Evolutionary conservation across 2,113 vertebrate species (phyloP).

Genomic region (Pseudolaguvia tuberculata): DNA sequence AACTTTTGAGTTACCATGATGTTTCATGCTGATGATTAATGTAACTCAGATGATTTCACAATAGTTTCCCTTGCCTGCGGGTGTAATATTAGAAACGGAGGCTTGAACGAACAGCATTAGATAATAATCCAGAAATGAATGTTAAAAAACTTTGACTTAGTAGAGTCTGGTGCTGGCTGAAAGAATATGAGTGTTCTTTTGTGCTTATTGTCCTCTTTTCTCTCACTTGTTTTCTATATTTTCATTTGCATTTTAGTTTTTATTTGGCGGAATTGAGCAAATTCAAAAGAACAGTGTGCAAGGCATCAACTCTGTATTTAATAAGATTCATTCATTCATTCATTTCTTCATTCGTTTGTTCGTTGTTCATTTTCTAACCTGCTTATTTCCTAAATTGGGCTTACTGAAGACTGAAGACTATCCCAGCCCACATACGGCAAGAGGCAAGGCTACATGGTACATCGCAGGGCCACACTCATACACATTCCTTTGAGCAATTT

Average conservation of each 20-base stretch:
- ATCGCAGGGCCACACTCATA: no score
- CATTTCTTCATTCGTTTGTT: no score
- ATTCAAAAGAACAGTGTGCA: constrained; percentile 7
- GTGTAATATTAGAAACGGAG: constrained; percentile 38
- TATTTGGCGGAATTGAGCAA: constrained; percentile 25
- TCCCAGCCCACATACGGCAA: no score
- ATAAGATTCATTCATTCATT: no score
- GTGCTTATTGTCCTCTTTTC: constrained; percentile 31
- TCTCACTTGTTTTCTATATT: not conserved
- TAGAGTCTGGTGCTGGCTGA: constrained; percentile 20
- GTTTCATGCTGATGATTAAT: constrained; percentile 57
- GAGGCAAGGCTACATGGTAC: no score
- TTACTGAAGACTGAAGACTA: no score
- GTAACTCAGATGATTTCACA: constrained; percentile 52
- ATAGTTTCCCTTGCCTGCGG: constrained; percentile 51
- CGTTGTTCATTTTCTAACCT: no score
- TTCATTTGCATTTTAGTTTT: constrained; percentile 3
- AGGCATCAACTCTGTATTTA: not conserved
- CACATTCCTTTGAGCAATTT: no score
- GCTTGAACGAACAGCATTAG: constrained; percentile 33
- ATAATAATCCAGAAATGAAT: constrained; percentile 33
- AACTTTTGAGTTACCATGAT: constrained; percentile 44
- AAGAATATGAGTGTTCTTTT: constrained; percentile 33
- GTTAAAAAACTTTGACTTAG: constrained; percentile 28
- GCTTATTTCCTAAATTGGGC: no score